Conservation (phyloP, 2,797 vertebrate species). For the Buphagus erythrorhynchus region DNA sequence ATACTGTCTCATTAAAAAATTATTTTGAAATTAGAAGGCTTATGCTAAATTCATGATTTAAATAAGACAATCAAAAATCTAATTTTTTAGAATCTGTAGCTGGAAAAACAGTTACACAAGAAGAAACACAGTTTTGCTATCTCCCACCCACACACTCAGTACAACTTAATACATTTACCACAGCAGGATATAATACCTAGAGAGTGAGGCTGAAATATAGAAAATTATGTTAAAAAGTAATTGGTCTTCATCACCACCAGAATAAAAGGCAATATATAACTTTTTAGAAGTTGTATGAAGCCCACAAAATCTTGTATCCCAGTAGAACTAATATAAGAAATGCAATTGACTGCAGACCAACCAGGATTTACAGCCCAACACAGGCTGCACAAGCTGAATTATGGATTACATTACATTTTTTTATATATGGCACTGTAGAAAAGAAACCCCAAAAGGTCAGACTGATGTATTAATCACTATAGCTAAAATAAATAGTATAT, state of each 20-base stretch:
- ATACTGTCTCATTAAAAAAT: neutral
- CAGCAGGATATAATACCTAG: neutral
- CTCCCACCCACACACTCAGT: neutral
- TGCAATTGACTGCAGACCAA: neutral
- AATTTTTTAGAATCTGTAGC: neutral
- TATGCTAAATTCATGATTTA: neutral
- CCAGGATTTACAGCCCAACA: neutral
- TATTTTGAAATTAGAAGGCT: neutral
- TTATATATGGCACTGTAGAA: neutral
- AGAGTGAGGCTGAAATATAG: neutral
- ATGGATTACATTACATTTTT: neutral
- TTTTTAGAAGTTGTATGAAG: neutral
- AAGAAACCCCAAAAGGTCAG: constrained; percentile 4
- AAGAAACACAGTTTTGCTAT: neutral
- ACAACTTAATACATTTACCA: neutral
- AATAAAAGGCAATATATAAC: neutral
- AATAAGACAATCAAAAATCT: neutral
- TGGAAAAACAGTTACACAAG: neutral
- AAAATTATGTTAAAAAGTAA: constrained; percentile 3
- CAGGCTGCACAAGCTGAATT: neutral
- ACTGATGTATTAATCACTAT: neutral
- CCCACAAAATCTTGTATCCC: constrained; percentile 3
- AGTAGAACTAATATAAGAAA: neutral
- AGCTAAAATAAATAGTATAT: constrained; percentile 1
- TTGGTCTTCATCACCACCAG: neutral